Evolutionary conservation across 1,140 invertebrate species (phyloP).

Genomic region (Trachymyrmex cornetzi): DNA sequence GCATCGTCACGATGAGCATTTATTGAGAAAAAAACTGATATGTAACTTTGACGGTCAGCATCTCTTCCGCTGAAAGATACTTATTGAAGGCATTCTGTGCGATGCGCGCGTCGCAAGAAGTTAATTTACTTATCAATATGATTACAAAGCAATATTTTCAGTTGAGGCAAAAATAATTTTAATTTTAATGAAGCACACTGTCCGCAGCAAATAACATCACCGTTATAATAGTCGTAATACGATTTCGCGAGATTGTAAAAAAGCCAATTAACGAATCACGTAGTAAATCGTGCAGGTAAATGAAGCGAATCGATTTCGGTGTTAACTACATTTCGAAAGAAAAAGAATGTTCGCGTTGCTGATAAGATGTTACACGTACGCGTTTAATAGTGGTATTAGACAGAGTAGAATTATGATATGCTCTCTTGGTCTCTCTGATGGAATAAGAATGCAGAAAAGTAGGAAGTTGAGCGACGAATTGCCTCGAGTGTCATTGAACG

Average conservation of each 20-base stretch:
- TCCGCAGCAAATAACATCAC: background rate
- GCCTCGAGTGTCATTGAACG: constrained; percentile 57
- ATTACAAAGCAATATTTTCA: constrained; percentile 7
- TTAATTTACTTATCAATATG: background rate
- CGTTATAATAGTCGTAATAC: constrained; percentile 13
- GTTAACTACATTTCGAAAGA: background rate
- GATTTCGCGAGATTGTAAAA: background rate
- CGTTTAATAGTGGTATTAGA: background rate
- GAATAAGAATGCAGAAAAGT: background rate
- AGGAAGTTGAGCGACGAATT: constrained; percentile 70
- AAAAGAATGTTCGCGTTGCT: background rate
- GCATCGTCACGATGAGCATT: constrained; percentile 48
- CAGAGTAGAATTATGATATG: background rate
- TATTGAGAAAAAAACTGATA: constrained; percentile 45
- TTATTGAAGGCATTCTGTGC: background rate
- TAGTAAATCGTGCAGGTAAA: background rate
- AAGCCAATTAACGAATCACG: background rate
- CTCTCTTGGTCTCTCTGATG: background rate
- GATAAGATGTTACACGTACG: background rate
- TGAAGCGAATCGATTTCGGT: constrained; percentile 4
- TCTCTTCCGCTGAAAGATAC: constrained; percentile 19
- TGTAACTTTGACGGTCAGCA: constrained; percentile 2
- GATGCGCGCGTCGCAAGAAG: background rate
- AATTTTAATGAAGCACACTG: background rate
- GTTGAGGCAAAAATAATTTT: background rate